Evolutionary conservation across 2,888 invertebrate genomes (phyloP).

Genomic region (Antheraea assamensis): DNA sequence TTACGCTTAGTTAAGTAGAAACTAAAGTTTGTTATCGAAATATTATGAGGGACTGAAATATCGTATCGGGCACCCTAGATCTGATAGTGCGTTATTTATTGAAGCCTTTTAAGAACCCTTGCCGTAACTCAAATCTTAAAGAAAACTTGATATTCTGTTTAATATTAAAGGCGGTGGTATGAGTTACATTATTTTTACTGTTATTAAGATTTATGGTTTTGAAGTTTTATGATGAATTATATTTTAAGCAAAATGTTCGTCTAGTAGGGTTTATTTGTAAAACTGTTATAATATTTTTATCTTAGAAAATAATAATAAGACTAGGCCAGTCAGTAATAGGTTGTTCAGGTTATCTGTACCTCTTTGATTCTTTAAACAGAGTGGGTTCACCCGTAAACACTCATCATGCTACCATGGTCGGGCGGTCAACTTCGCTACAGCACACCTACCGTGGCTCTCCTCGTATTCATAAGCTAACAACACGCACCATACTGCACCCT

Average conservation of each 20-base stretch:
- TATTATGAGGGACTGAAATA: conserved; percentile 25
- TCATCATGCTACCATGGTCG: too few relatives aligned
- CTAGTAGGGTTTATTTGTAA: background rate
- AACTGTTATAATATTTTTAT: background rate
- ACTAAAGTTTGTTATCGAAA: conserved; percentile 26
- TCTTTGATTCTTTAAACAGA: too few relatives aligned
- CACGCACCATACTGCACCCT: too few relatives aligned
- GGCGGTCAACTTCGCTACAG: too few relatives aligned
- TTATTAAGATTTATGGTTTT: background rate
- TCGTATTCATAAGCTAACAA: too few relatives aligned
- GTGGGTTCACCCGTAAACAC: too few relatives aligned
- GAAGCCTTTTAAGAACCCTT: conserved; percentile 21
- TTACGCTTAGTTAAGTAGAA: conserved; percentile 31
- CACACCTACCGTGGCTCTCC: too few relatives aligned
- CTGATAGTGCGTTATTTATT: conserved; percentile 26
- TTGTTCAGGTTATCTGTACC: too few relatives aligned
- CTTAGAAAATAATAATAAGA: too few relatives aligned
- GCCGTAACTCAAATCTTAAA: conserved; percentile 23
- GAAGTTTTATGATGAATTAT: conserved; percentile 2
- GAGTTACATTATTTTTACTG: background rate
- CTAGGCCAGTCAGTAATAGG: too few relatives aligned
- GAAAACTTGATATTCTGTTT: conserved; percentile 17
- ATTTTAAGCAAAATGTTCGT: background rate
- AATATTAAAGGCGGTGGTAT: conserved; percentile 12
- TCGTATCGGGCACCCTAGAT: conserved; percentile 20